Evolutionary conservation across 1,140 invertebrate species (phyloP).

Genomic region (Neodiprion virginianus): DNA sequence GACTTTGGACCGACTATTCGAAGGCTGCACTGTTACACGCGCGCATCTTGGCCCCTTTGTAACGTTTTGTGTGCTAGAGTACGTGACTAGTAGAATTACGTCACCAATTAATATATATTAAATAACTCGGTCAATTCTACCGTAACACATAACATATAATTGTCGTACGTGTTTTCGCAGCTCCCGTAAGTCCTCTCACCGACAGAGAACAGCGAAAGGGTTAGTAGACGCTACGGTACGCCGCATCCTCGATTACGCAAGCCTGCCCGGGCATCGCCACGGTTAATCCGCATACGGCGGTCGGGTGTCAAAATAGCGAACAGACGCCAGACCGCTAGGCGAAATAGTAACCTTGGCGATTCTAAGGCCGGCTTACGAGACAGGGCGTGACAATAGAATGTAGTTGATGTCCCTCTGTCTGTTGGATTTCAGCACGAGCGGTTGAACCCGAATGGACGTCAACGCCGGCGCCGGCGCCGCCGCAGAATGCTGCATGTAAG

Average conservation of each 20-base stretch:
- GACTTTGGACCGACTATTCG: too few species aligned
- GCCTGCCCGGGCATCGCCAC: too few species aligned
- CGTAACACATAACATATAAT: background rate
- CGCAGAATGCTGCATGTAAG: slow-evolving; percentile 12
- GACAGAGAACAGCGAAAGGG: slow-evolving; percentile 56
- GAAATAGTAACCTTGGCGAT: too few species aligned
- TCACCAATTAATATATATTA: background rate
- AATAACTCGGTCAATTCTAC: background rate
- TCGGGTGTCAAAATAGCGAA: too few species aligned
- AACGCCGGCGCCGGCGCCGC: slow-evolving; percentile 24
- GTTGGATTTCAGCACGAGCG: slow-evolving; percentile 50
- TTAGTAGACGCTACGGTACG: slow-evolving; percentile 36
- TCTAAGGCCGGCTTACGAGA: too few species aligned
- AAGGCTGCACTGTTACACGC: too few species aligned
- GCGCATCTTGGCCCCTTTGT: background rate
- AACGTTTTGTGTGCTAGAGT: background rate
- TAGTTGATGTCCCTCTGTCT: background rate
- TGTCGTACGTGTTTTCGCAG: slow-evolving; percentile 40
- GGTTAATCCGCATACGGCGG: too few species aligned
- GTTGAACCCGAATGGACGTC: slow-evolving; percentile 38
- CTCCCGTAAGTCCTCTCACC: slow-evolving; percentile 47
- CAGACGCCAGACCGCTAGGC: too few species aligned
- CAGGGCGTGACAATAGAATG: background rate
- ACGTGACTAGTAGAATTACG: background rate
- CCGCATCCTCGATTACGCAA: too few species aligned